phyloP scores from a whole-genome alignment of 2,797 vertebrate genomes.

The Cryptoprocta ferox region DNA sequence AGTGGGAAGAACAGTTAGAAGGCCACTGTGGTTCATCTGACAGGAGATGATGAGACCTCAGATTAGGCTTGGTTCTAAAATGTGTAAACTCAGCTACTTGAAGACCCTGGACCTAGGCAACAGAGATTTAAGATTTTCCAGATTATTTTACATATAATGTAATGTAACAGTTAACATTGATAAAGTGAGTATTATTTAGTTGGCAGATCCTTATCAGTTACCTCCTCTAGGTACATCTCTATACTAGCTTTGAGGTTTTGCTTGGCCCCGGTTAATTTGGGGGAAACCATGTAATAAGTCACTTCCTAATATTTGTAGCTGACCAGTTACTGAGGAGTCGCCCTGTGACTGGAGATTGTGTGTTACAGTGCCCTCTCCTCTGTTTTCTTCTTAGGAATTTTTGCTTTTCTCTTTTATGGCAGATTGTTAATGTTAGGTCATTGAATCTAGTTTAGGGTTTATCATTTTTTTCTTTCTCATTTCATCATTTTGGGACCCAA shows the following conservation, averaged over 20 bases:
- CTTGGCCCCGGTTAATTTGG: slow-evolving; percentile 2
- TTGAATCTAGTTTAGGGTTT: background rate
- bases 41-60: background rate
- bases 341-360: background rate
- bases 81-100: background rate
- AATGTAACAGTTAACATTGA: background rate
- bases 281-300: background rate
- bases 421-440: background rate
- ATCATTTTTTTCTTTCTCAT: background rate
- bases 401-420: background rate
- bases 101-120: background rate
- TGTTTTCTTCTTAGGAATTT: background rate
- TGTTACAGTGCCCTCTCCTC: background rate
- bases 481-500: slow-evolving; percentile 40
- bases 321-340: background rate
- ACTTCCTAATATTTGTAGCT: background rate
- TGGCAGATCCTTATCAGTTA: background rate
- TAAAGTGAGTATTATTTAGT: background rate
- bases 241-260: background rate
- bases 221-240: background rate
- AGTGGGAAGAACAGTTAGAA: background rate
- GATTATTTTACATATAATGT: background rate
- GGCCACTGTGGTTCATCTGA: background rate
- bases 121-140: background rate
- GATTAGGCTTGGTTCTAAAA: background rate